Conservation (phyloP, 2,888 invertebrate species). For the Apocheima hispidaria region DNA sequence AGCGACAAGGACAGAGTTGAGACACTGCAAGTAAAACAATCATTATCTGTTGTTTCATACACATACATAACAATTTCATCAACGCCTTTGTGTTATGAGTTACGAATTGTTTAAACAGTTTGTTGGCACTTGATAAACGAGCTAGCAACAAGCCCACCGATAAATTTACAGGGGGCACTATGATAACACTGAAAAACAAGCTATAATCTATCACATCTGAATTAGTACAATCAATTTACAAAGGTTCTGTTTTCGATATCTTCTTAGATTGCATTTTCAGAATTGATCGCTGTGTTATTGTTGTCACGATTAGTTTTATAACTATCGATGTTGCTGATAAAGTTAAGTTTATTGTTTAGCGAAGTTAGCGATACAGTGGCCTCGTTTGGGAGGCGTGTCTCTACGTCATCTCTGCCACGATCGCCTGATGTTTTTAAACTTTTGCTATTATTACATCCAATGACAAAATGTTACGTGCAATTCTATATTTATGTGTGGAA, state of each 20-base stretch:
- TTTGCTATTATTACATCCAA: slow-evolving; percentile 36
- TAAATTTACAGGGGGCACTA: slow-evolving; percentile 59
- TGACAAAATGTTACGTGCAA: slow-evolving; percentile 22
- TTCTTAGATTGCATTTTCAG: slow-evolving; percentile 15
- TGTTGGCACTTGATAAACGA: slow-evolving; percentile 26
- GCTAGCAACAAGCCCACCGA: slow-evolving; percentile 58
- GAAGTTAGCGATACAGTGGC: slow-evolving; percentile 40
- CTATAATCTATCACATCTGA: slow-evolving; percentile 35
- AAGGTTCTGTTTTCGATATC: slow-evolving; percentile 19
- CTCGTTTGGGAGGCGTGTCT: slow-evolving; percentile 61
- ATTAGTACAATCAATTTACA: slow-evolving; percentile 2
- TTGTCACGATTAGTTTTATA: slow-evolving; percentile 15
- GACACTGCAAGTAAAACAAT: slow-evolving; percentile 49
- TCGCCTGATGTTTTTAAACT: slow-evolving; percentile 24
- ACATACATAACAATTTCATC: slow-evolving; percentile 47
- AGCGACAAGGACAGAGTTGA: slow-evolving; percentile 22
- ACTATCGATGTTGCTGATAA: slow-evolving; percentile 15
- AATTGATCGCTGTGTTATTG: slow-evolving; percentile 11
- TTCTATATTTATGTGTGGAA: background rate
- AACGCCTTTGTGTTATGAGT: slow-evolving; percentile 49
- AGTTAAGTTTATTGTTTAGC: slow-evolving; percentile 27
- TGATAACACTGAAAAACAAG: slow-evolving; percentile 48
- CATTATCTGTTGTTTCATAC: slow-evolving; percentile 54
- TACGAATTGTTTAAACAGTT: slow-evolving; percentile 47
- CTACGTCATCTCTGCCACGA: slow-evolving; percentile 54